phyloP scores from a whole-genome alignment of 2,113 vertebrate genomes.

The Lampris megalopsis region DNA sequence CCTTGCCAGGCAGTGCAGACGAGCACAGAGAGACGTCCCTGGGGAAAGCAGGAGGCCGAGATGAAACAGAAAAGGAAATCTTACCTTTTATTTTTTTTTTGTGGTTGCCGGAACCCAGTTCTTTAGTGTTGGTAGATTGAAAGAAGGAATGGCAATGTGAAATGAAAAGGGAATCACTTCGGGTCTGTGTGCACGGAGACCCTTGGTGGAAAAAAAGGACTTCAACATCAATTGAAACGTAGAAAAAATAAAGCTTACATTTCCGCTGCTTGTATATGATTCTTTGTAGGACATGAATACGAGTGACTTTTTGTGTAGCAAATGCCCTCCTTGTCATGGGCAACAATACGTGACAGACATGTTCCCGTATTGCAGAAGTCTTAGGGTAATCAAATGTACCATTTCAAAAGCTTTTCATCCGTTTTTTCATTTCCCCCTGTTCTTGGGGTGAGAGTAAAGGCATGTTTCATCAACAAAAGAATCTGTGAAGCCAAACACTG shows the following conservation, averaged over 20 bases:
- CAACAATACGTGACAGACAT: constrained; percentile 52
- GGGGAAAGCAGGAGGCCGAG: constrained; percentile 71
- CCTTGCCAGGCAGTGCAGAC: constrained; percentile 65
- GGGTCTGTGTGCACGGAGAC: constrained; percentile 47
- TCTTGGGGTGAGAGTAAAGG: constrained; percentile 53
- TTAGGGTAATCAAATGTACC: constrained; percentile 61
- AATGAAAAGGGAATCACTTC: constrained; percentile 67
- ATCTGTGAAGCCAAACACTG: constrained; percentile 46
- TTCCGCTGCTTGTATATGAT: constrained; percentile 15
- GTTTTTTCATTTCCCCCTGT: constrained; percentile 64
- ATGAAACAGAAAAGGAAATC: constrained; percentile 81
- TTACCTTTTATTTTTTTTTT: constrained; percentile 69
- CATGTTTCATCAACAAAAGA: constrained; percentile 69
- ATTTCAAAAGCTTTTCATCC: constrained; percentile 72
- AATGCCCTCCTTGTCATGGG: constrained; percentile 45
- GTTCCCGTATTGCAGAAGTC: constrained; percentile 38
- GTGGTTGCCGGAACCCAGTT: constrained; percentile 71
- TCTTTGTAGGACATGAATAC: constrained; percentile 52
- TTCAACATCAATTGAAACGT: constrained; percentile 53
- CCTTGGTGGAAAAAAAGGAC: constrained; percentile 44
- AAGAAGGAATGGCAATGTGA: constrained; percentile 63
- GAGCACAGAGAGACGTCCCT: constrained; percentile 60
- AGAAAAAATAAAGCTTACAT: constrained; percentile 52
- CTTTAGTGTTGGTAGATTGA: constrained; percentile 78
- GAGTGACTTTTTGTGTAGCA: constrained; percentile 50